These are phyloP conservation scores for Phania funesta DNA, from an alignment of 2,888 invertebrate genomes.

Conservation along the genomic window DNA sequence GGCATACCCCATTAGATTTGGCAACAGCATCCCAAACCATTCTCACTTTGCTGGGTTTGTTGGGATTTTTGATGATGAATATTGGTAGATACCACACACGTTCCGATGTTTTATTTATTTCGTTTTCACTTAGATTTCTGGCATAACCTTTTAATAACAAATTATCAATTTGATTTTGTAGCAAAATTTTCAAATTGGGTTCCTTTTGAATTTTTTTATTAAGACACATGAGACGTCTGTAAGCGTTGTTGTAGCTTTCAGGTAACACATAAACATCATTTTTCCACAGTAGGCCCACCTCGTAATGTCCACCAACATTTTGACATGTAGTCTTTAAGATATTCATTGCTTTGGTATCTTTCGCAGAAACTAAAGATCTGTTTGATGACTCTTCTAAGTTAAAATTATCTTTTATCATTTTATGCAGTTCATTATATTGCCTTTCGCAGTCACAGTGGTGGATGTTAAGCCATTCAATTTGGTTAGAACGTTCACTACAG, in stretches of 20 bases:
- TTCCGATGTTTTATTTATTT: not conserved
- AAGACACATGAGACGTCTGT: not conserved
- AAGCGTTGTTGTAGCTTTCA: slow-evolving; percentile 21
- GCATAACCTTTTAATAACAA: slow-evolving; percentile 60
- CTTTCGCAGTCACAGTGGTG: slow-evolving; percentile 24
- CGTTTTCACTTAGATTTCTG: slow-evolving; percentile 19
- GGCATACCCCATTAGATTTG: slow-evolving; percentile 67
- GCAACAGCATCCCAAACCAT: slow-evolving; percentile 75
- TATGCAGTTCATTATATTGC: slow-evolving; percentile 7
- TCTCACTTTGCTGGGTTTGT: slow-evolving; percentile 70
- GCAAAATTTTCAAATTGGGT: slow-evolving; percentile 32
- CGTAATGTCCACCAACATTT: slow-evolving; percentile 3
- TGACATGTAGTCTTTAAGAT: slow-evolving; percentile 8
- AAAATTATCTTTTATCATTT: slow-evolving; percentile 38
- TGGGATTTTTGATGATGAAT: slow-evolving; percentile 64
- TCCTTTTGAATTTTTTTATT: slow-evolving; percentile 31
- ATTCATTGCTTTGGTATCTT: not conserved
- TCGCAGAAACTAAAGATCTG: not conserved
- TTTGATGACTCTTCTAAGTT: slow-evolving; percentile 24
- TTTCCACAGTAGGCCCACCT: slow-evolving; percentile 31
- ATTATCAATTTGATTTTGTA: slow-evolving; percentile 60
- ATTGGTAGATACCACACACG: slow-evolving; percentile 65
- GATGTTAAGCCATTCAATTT: slow-evolving; percentile 22
- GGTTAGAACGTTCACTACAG: not conserved
- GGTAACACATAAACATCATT: not conserved